A percentile compares a stretch with the other conserved stretches of the same genome.
Conservation (phyloP, 2,888 invertebrate species). For the Meteorus colon region DNA sequence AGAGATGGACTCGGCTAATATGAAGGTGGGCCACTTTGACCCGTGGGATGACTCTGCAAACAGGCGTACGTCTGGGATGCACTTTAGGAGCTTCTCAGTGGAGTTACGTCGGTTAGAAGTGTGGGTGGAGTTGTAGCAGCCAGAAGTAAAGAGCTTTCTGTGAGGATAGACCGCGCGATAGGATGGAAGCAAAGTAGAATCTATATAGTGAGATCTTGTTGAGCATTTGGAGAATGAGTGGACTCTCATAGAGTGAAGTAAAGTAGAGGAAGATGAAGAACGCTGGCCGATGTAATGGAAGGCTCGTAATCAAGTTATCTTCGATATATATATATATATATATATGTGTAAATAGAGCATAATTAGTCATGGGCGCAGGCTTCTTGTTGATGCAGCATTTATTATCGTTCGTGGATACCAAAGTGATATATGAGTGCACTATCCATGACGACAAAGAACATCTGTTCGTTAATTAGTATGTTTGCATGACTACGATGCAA, state of each 20-base stretch:
- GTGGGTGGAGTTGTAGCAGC: slow-evolving; percentile 32
- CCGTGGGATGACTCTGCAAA: slow-evolving; percentile 59
- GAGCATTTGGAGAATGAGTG: slow-evolving; percentile 18
- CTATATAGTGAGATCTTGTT: slow-evolving; percentile 26
- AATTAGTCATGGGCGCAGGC: not conserved
- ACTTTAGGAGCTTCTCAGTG: slow-evolving; percentile 52
- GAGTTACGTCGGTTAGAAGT: slow-evolving; percentile 52
- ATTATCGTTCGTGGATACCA: not conserved
- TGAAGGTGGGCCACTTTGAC: slow-evolving; percentile 52
- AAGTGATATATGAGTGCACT: not conserved
- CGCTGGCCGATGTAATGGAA: slow-evolving; percentile 63
- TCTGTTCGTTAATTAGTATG: no score
- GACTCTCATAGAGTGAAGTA: not conserved
- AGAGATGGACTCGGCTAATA: not conserved
- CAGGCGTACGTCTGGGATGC: slow-evolving; percentile 49
- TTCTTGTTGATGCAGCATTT: not conserved
- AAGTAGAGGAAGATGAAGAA: slow-evolving; percentile 15
- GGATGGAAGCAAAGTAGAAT: slow-evolving; percentile 14
- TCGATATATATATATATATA: slow-evolving; percentile 34
- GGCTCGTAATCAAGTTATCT: slow-evolving; percentile 65
- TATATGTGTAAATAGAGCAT: not conserved
- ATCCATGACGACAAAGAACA: no score
- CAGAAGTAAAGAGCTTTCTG: slow-evolving; percentile 43
- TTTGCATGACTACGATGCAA: no score
- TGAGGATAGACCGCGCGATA: slow-evolving; percentile 2